These are phyloP conservation scores for Leptura quadrifasciata DNA, from an alignment of 2,888 invertebrate genomes.

Conservation along the genomic window DNA sequence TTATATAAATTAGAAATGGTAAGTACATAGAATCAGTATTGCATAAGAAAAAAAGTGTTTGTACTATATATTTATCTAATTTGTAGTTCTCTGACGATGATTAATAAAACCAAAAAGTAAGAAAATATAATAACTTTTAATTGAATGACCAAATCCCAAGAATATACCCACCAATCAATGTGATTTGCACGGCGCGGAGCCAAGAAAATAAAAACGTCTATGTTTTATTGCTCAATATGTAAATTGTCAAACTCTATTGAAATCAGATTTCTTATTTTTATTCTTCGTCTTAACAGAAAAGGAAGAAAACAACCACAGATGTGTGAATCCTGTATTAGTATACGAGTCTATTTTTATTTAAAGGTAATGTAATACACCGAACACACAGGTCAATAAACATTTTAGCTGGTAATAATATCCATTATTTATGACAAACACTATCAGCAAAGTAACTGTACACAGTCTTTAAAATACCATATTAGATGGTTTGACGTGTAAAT, in stretches of 20 bases:
- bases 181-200: no score
- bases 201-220: no score
- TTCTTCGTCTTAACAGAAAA: neutral
- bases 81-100: no score
- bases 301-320: neutral
- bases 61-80: no score
- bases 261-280: neutral
- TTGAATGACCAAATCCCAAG: no score
- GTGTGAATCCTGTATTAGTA: neutral
- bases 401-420: neutral
- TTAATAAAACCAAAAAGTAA: no score
- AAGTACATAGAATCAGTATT: no score
- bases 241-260: neutral
- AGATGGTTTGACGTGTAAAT: neutral
- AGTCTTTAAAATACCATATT: neutral
- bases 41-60: no score
- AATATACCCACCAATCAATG: no score
- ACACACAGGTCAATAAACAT: constrained; percentile 7
- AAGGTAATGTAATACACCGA: neutral
- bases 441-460: neutral
- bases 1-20: no score
- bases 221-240: no score
- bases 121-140: no score
- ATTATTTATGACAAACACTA: constrained; percentile 9
- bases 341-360: neutral